Base-by-base conservation (phyloP, 2,888 invertebrate species). In the Acanthococcus lagerstroemiae region DNA sequence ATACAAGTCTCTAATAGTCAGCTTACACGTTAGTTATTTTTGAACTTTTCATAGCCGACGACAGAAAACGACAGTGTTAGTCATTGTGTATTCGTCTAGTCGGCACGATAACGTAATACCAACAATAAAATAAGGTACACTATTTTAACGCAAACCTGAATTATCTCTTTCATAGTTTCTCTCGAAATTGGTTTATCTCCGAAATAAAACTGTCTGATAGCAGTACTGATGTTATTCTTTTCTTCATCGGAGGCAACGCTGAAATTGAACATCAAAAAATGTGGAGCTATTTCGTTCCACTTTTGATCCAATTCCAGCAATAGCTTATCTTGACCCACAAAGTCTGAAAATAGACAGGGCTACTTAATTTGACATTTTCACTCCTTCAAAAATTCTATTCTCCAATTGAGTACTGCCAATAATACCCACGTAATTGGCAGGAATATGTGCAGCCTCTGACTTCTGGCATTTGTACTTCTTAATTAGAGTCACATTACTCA, bases 221-320 rank as follows among this genome's bases (percentile, higher is more conserved):
- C 69, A 4, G 44, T 46, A 7, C 69, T 68, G 9, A 72, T 66
- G 30, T 69, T 69, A 1, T 67, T 55, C 54, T 57, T 63, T 45
- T 61, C 27, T 4, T 67, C 58, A 4, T 69, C 58, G 12, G 68
- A 37, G 7, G 69, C 52, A 3, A 71, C 69, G 0, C 72, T 73
- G 61, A 70, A 69, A 52, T 73, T 73, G 69, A 69, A 73, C 65
- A 73, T 72, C 12, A 73, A 68, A 9, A 73, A 50, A 57, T 70
- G 70, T 12, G 73, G 73, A 2, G 72, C 67, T 9, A 72, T 65
- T 25, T 70, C 68, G 15, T 67, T 21, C 72, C 72, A 73, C 9
- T 70, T 65, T 12, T 67, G 55, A 19, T 73, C 70, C 30, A 72
- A 52, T 17, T 72, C 70, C 15, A 58, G 21, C 44, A 71, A 37